Conservation (phyloP, 2,113 vertebrate species). For the Synodontis membranacea region DNA sequence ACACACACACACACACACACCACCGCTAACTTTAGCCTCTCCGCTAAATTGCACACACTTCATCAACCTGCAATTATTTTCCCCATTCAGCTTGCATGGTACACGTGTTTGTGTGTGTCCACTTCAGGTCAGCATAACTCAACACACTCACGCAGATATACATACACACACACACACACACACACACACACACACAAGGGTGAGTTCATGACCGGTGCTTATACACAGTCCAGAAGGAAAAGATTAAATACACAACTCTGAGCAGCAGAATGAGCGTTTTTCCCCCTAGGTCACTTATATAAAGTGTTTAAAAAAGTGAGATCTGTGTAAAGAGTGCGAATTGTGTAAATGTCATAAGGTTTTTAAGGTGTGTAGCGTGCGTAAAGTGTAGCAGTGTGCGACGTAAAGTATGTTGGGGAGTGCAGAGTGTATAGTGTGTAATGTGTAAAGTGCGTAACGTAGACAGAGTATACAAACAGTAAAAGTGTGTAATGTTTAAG, state of each 20-base stretch:
- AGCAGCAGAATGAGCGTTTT: background rate
- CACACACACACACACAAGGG: background rate
- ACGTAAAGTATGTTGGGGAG: too few species aligned
- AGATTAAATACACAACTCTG: background rate
- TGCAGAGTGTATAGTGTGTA: too few species aligned
- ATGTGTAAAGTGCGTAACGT: background rate
- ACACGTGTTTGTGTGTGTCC: background rate
- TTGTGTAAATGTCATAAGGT: background rate
- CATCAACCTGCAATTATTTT: slow-evolving; percentile 67
- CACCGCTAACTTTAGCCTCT: slow-evolving; percentile 60
- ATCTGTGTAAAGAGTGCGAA: background rate
- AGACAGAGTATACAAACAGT: too few species aligned
- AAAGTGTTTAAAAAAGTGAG: background rate
- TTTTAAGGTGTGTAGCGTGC: background rate
- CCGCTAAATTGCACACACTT: slow-evolving; percentile 50
- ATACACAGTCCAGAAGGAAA: background rate
- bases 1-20: slow-evolving; percentile 5
- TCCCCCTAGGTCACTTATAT: background rate
- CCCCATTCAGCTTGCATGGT: slow-evolving; percentile 26
- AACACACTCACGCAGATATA: background rate
- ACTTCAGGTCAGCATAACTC: background rate
- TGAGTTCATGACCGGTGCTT: background rate
- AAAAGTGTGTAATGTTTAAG: too few species aligned
- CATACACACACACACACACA: too few species aligned
- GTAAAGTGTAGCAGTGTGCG: background rate